Evolutionary conservation across 2,113 vertebrate genomes (phyloP).

Genomic region (Paralichthys olivaceus): DNA sequence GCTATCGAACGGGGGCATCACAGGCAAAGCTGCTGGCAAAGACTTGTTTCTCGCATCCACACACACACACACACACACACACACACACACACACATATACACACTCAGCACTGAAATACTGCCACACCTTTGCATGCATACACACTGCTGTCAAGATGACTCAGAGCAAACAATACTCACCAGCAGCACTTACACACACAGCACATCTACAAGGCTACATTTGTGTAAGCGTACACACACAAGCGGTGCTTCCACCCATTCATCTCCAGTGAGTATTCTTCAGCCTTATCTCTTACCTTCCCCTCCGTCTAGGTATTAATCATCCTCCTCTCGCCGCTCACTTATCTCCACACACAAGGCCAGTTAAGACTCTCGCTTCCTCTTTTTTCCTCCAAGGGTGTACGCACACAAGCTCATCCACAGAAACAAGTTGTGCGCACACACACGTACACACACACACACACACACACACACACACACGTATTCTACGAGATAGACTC

Average conservation of each 20-base stretch:
- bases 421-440: slow-evolving; percentile 28
- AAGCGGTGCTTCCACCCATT: slow-evolving; percentile 33
- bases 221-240: slow-evolving; percentile 12
- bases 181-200: slow-evolving; percentile 9
- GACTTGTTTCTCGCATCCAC: slow-evolving; percentile 42
- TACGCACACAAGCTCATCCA: slow-evolving; percentile 26
- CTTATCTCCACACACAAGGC: slow-evolving; percentile 57
- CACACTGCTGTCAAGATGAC: slow-evolving; percentile 35
- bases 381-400: not conserved
- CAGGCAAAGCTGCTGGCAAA: slow-evolving; percentile 49
- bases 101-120: slow-evolving; percentile 17
- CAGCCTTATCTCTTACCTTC: slow-evolving; percentile 66
- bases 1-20: slow-evolving; percentile 67
- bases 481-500: slow-evolving; percentile 24
- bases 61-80: slow-evolving; percentile 27
- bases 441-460: slow-evolving; percentile 22
- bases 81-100: slow-evolving; percentile 30
- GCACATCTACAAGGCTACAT: slow-evolving; percentile 27
- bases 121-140: slow-evolving; percentile 18
- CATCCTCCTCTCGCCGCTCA: slow-evolving; percentile 53
- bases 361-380: slow-evolving; percentile 16
- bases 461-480: slow-evolving; percentile 27
- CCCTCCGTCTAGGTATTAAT: slow-evolving; percentile 62
- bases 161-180: slow-evolving; percentile 29
- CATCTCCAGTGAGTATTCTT: slow-evolving; percentile 55